A percentile compares a stretch with the other conserved stretches of the same genome.
phyloP scores from a whole-genome alignment of 1,140 invertebrate species.

The Drosophila miranda region DNA sequence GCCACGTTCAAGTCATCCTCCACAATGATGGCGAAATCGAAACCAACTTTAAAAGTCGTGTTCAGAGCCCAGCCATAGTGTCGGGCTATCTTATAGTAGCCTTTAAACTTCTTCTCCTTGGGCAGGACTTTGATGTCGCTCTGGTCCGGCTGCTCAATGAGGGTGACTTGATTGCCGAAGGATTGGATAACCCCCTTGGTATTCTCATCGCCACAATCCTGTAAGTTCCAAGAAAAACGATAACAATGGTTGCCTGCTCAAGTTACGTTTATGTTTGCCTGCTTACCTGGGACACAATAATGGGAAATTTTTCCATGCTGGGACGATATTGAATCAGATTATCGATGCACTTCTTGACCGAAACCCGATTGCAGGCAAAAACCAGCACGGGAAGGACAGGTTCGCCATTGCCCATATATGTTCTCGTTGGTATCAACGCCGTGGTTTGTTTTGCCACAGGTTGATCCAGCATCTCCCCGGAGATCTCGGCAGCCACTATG shows the following conservation, averaged over 20 bases:
- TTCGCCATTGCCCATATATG: conserved; percentile 68
- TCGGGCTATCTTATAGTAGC: conserved; percentile 98
- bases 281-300: conserved; percentile 93
- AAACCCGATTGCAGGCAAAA: conserved; percentile 97
- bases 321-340: conserved; percentile 95
- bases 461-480: conserved; percentile 48
- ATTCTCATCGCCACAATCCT: conserved; percentile 95
- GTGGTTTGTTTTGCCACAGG: conserved; percentile 12
- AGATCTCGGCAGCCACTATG: conserved; percentile 62
- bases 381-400: conserved; percentile 93
- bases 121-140: conserved; percentile 92
- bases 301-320: conserved; percentile 94
- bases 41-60: conserved; percentile 93
- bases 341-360: conserved; percentile 94
- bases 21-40: conserved; percentile 95
- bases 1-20: conserved; percentile 99
- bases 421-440: conserved; percentile 52
- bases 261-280: not conserved
- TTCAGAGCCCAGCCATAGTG: conserved; percentile 98
- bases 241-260: too few relatives aligned
- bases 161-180: conserved; percentile 90
- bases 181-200: conserved; percentile 92
- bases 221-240: conserved; percentile 48
- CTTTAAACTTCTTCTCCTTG: conserved; percentile 96
- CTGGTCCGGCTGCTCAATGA: conserved; percentile 96